Evolutionary conservation across 2,113 vertebrate genomes (phyloP).

Genomic region (Coregonus clupeaformis): DNA sequence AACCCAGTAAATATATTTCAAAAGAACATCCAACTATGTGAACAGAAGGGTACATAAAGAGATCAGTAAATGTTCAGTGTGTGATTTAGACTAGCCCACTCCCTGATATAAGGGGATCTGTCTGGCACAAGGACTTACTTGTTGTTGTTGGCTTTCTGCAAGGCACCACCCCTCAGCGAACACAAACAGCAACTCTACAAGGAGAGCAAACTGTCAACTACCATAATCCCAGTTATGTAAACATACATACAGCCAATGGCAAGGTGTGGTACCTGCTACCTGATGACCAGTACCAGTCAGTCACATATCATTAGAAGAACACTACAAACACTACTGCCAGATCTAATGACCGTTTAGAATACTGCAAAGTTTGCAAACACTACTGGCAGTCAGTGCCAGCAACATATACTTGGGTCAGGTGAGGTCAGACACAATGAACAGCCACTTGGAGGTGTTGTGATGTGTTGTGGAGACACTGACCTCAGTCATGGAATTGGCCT

Average conservation of each 20-base stretch:
- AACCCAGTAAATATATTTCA: background rate
- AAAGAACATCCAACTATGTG: no score
- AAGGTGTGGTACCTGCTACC: background rate
- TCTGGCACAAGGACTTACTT: constrained; percentile 78
- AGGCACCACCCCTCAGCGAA: constrained; percentile 89
- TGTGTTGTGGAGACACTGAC: constrained; percentile 56
- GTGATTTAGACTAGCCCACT: background rate
- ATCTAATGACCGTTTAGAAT: background rate
- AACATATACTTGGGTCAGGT: no score
- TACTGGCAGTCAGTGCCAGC: background rate
- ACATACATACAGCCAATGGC: background rate
- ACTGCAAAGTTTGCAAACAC: background rate
- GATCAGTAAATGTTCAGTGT: no score
- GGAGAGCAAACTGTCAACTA: constrained; percentile 4
- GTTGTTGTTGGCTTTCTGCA: constrained; percentile 94
- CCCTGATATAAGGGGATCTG: background rate
- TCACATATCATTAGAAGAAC: background rate
- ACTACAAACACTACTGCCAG: background rate
- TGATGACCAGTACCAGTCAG: background rate
- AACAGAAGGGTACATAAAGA: no score
- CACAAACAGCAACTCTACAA: constrained; percentile 94
- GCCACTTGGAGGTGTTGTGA: background rate
- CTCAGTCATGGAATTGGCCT: constrained; percentile 88
- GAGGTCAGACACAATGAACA: no score
- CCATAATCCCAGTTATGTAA: background rate